phyloP scores from a whole-genome alignment of 1,140 invertebrate genomes.

The Orchestia grillus region DNA sequence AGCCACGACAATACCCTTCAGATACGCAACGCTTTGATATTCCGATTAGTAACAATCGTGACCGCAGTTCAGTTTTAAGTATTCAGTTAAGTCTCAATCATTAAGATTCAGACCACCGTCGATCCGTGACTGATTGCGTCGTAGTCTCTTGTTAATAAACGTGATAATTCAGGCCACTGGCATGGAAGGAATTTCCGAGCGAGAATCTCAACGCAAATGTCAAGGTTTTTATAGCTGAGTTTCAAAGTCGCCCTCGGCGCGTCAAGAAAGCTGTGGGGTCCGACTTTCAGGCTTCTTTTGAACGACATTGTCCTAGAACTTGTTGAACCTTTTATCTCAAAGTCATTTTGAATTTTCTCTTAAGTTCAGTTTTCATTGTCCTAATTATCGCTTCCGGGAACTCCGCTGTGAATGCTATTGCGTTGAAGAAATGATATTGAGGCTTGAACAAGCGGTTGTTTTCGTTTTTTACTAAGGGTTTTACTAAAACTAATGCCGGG shows the following conservation, averaged over 20 bases:
- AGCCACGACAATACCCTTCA: background rate
- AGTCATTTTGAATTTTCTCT: background rate
- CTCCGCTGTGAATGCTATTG: background rate
- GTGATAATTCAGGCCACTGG: background rate
- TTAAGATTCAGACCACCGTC: background rate
- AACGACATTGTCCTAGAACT: background rate
- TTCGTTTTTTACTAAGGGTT: background rate
- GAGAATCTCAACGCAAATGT: background rate
- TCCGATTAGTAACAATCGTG: background rate
- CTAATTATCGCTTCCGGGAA: background rate
- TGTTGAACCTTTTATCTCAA: background rate
- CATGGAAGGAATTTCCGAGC: background rate
- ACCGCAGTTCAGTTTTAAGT: background rate
- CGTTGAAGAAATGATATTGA: background rate
- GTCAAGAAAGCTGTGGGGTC: background rate
- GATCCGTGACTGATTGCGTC: background rate
- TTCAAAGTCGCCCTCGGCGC: background rate
- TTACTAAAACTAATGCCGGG: background rate
- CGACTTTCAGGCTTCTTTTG: background rate
- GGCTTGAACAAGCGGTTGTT: background rate
- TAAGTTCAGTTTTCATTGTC: background rate
- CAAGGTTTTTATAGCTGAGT: background rate
- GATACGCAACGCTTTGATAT: background rate
- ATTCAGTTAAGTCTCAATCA: background rate
- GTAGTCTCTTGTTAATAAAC: background rate